phyloP scores from a whole-genome alignment of 2,797 vertebrate species.

The Sternotherus odoratus region DNA sequence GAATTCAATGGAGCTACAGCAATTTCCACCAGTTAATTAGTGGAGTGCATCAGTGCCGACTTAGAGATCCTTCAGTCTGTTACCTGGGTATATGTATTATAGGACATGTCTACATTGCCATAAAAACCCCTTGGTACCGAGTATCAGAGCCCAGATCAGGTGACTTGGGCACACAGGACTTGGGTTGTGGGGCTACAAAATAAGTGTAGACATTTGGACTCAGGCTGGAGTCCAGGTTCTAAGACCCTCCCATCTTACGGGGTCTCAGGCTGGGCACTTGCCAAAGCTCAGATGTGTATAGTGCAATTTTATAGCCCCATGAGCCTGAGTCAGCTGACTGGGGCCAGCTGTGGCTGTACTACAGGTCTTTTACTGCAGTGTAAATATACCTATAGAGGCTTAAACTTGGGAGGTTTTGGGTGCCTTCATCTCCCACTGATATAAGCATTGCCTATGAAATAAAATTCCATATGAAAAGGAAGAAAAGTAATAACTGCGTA shows the following conservation, averaged over 20 bases:
- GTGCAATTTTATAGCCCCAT: no score
- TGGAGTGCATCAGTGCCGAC: not conserved
- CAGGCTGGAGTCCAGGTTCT: no score
- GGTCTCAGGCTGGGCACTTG: no score
- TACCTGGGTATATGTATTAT: not conserved
- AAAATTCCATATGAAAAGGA: not conserved
- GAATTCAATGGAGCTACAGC: not conserved
- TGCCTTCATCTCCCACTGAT: not conserved
- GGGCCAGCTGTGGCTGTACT: not conserved
- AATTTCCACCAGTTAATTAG: not conserved
- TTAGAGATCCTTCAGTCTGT: not conserved
- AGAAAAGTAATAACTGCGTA: not conserved
- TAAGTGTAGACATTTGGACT: no score
- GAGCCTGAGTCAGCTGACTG: not conserved
- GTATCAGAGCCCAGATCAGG: no score
- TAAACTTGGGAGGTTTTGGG: not conserved
- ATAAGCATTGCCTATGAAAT: not conserved
- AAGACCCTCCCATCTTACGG: no score
- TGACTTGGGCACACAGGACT: no score
- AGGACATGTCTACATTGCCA: no score
- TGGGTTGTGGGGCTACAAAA: no score
- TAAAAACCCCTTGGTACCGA: no score
- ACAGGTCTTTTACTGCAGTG: not conserved
- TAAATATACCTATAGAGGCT: not conserved
- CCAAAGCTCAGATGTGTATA: no score